A percentile compares a stretch with the other conserved stretches of the same genome.
Evolutionary conservation across 2,113 vertebrate genomes (phyloP).

Genomic region (Podarcis cretensis): DNA sequence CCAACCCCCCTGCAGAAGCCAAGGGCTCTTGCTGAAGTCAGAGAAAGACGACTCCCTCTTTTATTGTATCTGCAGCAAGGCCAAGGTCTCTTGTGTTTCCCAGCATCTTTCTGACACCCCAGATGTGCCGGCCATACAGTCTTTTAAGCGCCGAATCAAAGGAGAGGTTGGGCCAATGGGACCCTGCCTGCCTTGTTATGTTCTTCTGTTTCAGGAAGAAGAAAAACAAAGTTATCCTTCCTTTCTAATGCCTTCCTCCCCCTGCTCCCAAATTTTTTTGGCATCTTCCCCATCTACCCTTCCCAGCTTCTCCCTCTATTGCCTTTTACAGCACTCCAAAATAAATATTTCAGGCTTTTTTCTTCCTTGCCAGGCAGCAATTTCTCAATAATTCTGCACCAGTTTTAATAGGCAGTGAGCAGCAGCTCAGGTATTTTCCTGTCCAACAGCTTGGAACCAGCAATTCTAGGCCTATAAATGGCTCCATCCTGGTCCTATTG

Average conservation of each 20-base stretch:
- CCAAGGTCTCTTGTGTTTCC: constrained; percentile 42
- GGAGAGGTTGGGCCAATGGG: not conserved
- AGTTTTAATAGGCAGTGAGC: constrained; percentile 8
- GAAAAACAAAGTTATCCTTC: constrained; percentile 16
- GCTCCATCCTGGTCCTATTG: constrained; percentile 6
- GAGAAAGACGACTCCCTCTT: not conserved
- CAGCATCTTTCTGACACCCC: not conserved
- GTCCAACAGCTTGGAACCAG: constrained; percentile 36
- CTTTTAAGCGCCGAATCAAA: not conserved
- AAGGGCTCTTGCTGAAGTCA: constrained; percentile 7
- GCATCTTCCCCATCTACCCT: constrained; percentile 2
- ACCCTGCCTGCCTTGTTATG: not conserved
- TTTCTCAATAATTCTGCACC: not conserved
- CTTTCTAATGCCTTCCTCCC: not conserved
- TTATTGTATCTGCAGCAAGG: constrained; percentile 33
- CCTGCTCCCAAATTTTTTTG: no score
- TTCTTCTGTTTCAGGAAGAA: constrained; percentile 22
- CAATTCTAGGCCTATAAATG: constrained; percentile 22
- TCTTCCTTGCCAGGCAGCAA: constrained; percentile 54
- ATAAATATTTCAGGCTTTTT: constrained; percentile 51
- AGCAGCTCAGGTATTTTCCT: constrained; percentile 40
- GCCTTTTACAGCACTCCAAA: constrained; percentile 45
- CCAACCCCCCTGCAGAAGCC: not conserved
- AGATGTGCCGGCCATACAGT: not conserved
- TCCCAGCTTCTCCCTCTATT: constrained; percentile 15